A percentile compares a stretch with the other conserved stretches of the same genome.
phyloP scores from a whole-genome alignment of 1,140 invertebrate genomes.

The Ceratina japonica region DNA sequence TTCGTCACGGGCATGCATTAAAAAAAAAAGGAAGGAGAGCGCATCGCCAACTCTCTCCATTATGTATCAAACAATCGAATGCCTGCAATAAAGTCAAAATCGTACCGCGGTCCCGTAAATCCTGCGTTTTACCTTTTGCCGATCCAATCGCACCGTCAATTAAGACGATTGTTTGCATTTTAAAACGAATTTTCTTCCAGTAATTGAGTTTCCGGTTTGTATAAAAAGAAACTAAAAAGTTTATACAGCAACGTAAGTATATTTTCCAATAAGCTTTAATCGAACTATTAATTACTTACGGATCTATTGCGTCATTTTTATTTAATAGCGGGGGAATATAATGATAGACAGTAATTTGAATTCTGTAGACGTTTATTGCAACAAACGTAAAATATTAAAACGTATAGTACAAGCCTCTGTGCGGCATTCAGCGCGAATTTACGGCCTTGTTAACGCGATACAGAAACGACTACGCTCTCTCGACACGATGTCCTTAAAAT shows the following conservation, averaged over 20 bases:
- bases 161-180: too few species aligned
- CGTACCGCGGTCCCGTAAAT: conserved; percentile 45
- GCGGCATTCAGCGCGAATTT: conserved; percentile 50
- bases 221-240: too few species aligned
- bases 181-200: too few species aligned
- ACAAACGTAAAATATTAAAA: conserved; percentile 40
- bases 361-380: conserved; percentile 60
- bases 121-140: conserved; percentile 6
- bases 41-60: conserved; percentile 3
- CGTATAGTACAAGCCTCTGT: conserved; percentile 61
- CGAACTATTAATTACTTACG: neutral
- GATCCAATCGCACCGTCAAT: neutral
- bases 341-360: conserved; percentile 19
- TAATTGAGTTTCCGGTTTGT: too few species aligned
- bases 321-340: neutral
- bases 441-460: conserved; percentile 39
- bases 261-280: neutral
- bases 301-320: neutral
- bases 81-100: conserved; percentile 58
- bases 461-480: conserved; percentile 29
- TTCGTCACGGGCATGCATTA: conserved; percentile 47
- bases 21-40: conserved; percentile 6
- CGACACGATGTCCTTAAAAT: neutral
- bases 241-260: too few species aligned
- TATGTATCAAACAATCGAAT: conserved; percentile 62